These are phyloP conservation scores for Platycnemis pennipes DNA, from an alignment of 2,888 invertebrate genomes.

Conservation along the genomic window DNA sequence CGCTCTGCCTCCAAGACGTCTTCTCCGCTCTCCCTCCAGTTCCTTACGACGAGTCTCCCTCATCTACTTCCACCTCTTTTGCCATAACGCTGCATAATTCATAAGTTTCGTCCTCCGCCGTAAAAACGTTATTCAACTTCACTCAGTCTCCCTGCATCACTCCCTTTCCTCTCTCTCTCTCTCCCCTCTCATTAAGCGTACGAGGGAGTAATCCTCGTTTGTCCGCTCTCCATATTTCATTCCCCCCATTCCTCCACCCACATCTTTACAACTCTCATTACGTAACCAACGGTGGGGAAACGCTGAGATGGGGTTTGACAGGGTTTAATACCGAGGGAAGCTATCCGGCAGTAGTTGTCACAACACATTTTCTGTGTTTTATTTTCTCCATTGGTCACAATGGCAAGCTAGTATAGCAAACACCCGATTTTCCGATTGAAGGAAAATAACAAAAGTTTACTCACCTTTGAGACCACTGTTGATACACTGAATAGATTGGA, in stretches of 20 bases:
- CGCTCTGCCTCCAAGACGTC: neutral
- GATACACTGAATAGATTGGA: too few relatives aligned
- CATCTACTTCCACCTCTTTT: constrained; percentile 44
- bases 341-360: too few relatives aligned
- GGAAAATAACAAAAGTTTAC: too few relatives aligned
- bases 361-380: too few relatives aligned
- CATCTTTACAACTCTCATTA: neutral
- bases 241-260: neutral
- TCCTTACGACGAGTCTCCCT: neutral
- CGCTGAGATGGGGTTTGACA: neutral
- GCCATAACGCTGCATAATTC: constrained; percentile 63
- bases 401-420: too few relatives aligned
- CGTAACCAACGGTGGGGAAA: neutral
- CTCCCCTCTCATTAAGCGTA: constrained; percentile 60
- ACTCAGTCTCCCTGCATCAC: constrained; percentile 22
- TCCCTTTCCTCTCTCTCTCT: neutral
- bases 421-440: too few relatives aligned
- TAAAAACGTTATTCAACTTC: constrained; percentile 67
- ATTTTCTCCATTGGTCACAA: too few relatives aligned
- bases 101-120: constrained; percentile 58
- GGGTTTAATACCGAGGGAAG: neutral
- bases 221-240: constrained; percentile 64
- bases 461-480: too few relatives aligned
- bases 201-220: constrained; percentile 62
- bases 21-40: neutral